Evolutionary conservation across 2,888 invertebrate genomes (phyloP).

Genomic region (Synergus japonicus): DNA sequence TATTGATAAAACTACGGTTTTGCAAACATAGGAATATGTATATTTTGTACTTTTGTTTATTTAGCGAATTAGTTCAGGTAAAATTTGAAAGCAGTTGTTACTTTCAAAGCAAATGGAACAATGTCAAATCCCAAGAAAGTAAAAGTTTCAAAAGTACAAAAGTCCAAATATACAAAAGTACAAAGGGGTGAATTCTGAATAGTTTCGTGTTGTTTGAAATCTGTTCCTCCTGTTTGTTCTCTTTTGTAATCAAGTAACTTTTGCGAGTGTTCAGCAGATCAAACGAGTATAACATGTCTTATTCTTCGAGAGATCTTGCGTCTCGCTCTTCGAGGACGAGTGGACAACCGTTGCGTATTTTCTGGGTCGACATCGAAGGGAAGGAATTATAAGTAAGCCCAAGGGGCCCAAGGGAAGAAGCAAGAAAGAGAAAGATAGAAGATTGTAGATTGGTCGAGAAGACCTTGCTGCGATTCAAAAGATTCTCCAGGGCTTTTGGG

Average conservation of each 20-base stretch:
- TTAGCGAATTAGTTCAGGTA: background rate
- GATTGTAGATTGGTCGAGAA: conserved; percentile 43
- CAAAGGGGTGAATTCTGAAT: conserved; percentile 27
- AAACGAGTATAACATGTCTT: conserved; percentile 32
- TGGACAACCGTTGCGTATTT: conserved; percentile 60
- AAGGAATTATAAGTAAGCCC: conserved; percentile 57
- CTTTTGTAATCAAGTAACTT: conserved; percentile 36
- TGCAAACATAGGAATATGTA: background rate
- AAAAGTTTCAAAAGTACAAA: conserved; percentile 3
- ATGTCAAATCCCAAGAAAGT: conserved; percentile 14
- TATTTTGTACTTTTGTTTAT: background rate
- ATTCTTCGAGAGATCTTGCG: conserved; percentile 14
- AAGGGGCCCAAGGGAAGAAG: conserved; percentile 56
- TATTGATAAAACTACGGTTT: background rate
- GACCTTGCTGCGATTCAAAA: conserved; percentile 66
- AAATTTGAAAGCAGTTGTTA: background rate
- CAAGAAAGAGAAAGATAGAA: conserved; percentile 32
- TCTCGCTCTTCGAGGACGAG: background rate
- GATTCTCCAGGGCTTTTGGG: conserved; percentile 67
- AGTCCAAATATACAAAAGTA: background rate
- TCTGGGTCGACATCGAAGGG: conserved; percentile 43
- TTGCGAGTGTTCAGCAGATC: conserved; percentile 8
- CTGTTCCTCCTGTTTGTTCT: conserved; percentile 24
- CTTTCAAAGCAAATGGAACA: conserved; percentile 12
- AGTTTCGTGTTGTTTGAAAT: conserved; percentile 10